Percentiles rank a stretch among this genome's conserved stretches.
phyloP scores from a whole-genome alignment of 2,113 vertebrate genomes.

The Gymnogyps californianus region DNA sequence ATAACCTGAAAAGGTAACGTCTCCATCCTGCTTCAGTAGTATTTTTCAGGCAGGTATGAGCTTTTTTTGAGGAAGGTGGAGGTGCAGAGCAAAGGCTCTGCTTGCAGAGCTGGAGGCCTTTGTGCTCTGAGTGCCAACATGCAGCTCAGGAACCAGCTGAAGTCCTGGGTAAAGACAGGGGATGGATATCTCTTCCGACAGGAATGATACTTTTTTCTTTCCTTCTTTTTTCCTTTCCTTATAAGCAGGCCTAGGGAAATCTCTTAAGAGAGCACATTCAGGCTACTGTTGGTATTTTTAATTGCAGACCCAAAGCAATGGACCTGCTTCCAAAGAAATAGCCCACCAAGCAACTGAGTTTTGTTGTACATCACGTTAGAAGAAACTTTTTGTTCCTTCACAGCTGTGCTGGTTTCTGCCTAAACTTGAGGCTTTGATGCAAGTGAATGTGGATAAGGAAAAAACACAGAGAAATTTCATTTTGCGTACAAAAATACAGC shows the following conservation, averaged over 20 bases:
- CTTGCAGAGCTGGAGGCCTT: neutral
- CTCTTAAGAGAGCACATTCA: neutral
- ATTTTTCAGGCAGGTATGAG: neutral
- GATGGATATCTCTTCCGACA: accelerated
- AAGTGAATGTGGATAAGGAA: neutral
- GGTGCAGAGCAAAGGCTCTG: neutral
- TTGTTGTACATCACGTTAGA: neutral
- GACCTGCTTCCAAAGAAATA: neutral
- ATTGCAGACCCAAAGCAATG: neutral
- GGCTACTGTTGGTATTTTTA: neutral
- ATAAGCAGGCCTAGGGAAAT: neutral
- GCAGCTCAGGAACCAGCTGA: neutral
- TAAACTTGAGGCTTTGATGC: neutral
- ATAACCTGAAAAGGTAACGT: neutral
- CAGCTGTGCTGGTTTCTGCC: neutral
- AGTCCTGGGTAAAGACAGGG: neutral
- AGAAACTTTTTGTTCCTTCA: neutral
- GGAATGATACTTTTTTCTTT: neutral
- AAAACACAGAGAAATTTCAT: neutral
- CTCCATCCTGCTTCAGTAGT: neutral
- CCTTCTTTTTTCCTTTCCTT: neutral
- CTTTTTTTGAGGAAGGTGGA: neutral
- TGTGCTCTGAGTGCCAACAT: accelerated
- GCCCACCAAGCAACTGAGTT: accelerated
- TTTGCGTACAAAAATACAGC: neutral